Evolutionary conservation across 2,797 vertebrate species (phyloP), one percentile per base, ranked within the genome.

Genomic region (Sebastes variabilis): DNA sequence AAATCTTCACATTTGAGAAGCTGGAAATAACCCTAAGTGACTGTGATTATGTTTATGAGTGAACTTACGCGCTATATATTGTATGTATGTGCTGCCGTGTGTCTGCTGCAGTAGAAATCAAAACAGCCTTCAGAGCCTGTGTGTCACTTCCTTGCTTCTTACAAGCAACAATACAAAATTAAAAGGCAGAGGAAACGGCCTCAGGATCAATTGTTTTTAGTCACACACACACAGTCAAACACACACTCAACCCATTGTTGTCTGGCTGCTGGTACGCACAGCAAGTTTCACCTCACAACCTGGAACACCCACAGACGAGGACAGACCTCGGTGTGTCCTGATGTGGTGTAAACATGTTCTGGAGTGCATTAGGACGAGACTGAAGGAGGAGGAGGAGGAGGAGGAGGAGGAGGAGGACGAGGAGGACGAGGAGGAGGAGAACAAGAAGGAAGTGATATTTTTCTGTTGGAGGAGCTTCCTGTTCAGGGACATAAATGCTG

Each of bases 401-500:
- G 70, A 88, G 83, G 86, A 86, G 8, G 70, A 56, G 13, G 76
- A 85, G 83, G 72, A 79, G 81, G 54, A 87, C 25, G 66, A 80
- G 13, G 66, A 79, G 16, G 74, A 87, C 30, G 32, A 32, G 80
- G 75, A 60, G 77, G 72, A 86, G 72, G 62, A 86, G 83, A 78
- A 87, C 60, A 72, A 65, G 77, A 67, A 89, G 84, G 87, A 86
- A 83, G 87, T 73, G 71, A 91, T 85, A 86, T 85, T 88, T 82
- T 92, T 92, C 88, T 91, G 90, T 86, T 92, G 78, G 81, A 92
- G 82, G 70, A 89, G 93, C 89, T 94, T 96, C 95, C 95, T 93
- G 92, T 92, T 88, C 91, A 77, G 72, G 89, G 86, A 91, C 82
- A 93, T 90, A 85, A 90, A 85, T 80, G 87, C 77, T 91, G 89